Percentiles rank a stretch among this genome's conserved stretches.
Evolutionary conservation across 2,888 invertebrate genomes (phyloP).

Genomic region (Brachyopa scutellaris): DNA sequence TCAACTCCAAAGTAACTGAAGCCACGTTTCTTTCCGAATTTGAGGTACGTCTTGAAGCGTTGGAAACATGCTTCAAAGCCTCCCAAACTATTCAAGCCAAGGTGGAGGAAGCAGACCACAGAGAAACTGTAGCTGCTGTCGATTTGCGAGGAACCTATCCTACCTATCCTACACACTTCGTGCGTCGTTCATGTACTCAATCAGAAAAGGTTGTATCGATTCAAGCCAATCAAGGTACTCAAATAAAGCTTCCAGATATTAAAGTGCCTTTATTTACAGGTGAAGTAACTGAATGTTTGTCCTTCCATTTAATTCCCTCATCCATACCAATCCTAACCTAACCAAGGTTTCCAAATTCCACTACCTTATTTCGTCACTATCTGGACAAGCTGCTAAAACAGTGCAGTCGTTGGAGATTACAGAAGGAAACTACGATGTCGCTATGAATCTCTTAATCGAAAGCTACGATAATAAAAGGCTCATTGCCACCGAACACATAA

Average conservation of each 20-base stretch:
- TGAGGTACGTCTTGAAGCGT: slow-evolving; percentile 9
- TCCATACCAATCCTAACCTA: slow-evolving; percentile 4
- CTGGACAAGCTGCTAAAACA: not conserved
- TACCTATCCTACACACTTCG: slow-evolving; percentile 5
- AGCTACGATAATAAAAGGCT: not conserved
- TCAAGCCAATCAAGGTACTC: not conserved
- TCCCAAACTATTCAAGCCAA: slow-evolving; percentile 5
- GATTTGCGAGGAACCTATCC: slow-evolving; percentile 5
- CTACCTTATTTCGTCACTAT: slow-evolving; percentile 9
- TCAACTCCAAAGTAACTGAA: not conserved
- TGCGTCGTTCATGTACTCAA: not conserved
- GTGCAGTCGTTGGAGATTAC: slow-evolving; percentile 20
- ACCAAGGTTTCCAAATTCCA: slow-evolving; percentile 6
- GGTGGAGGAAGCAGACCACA: slow-evolving; percentile 8
- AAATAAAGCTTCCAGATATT: not conserved
- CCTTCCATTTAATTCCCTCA: slow-evolving; percentile 24
- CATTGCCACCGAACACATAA: slow-evolving; percentile 2
- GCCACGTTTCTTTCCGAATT: not conserved
- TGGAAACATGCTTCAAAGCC: slow-evolving; percentile 9
- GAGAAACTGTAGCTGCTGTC: not conserved
- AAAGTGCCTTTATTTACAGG: slow-evolving; percentile 5
- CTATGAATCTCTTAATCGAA: not conserved
- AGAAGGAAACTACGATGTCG: slow-evolving; percentile 17
- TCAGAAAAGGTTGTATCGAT: slow-evolving; percentile 9
- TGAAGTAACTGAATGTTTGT: not conserved